A percentile compares a stretch with the other conserved stretches of the same genome.
These are phyloP conservation scores for Acyrthosiphon pisum DNA, from an alignment of 1,140 invertebrate species.

Conservation along the genomic window DNA sequence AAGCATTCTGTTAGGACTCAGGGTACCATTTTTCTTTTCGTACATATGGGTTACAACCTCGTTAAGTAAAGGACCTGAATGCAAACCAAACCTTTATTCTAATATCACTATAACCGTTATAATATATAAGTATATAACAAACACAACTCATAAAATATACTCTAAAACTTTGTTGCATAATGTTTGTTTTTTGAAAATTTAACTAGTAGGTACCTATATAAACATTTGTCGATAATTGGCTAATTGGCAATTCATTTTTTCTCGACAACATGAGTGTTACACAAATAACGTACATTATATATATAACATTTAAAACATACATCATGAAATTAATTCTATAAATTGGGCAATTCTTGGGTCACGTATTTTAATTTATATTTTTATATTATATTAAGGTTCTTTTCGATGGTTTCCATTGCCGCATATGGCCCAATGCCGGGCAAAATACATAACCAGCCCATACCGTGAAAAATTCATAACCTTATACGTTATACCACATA, in stretches of 20 bases:
- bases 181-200: not conserved
- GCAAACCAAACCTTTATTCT: constrained; percentile 23
- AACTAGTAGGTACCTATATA: not conserved
- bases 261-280: not conserved
- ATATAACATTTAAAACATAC: not conserved
- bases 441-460: not conserved
- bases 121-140: not conserved
- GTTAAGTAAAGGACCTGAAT: constrained; percentile 71
- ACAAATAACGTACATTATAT: not conserved
- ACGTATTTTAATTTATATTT: not conserved
- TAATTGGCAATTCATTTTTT: not conserved
- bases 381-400: not conserved
- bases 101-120: not conserved
- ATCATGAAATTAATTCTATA: not conserved
- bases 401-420: not conserved
- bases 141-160: not conserved
- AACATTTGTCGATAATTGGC: not conserved
- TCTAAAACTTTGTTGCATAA: not conserved
- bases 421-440: not conserved
- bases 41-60: constrained; percentile 70
- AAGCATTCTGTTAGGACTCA: constrained; percentile 69
- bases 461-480: not conserved
- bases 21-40: constrained; percentile 63
- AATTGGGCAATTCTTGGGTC: not conserved
- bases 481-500: not conserved